Conservation (phyloP, 2,888 invertebrate species). For the Apamea crenata region DNA sequence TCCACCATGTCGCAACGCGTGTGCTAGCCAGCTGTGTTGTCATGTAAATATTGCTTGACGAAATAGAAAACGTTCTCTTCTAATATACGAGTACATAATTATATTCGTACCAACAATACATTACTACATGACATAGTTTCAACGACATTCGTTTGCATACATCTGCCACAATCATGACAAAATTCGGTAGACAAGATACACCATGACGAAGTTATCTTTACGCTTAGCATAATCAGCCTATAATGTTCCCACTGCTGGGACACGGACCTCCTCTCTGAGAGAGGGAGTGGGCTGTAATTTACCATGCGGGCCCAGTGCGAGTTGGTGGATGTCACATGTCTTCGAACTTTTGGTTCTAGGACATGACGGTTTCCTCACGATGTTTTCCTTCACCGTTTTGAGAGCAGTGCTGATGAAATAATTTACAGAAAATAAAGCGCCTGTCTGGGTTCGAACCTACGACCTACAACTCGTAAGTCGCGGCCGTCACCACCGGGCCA, state of each 20-base stretch:
- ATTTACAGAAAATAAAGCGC: no score
- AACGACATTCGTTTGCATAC: neutral
- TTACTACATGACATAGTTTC: neutral
- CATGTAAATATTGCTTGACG: conserved; percentile 12
- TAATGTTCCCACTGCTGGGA: neutral
- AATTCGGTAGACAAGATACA: neutral
- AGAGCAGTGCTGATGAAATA: no score
- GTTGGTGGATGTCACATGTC: no score
- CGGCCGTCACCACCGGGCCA: no score
- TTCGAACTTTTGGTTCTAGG: no score
- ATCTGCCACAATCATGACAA: neutral
- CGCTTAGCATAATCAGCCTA: neutral
- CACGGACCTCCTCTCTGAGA: neutral
- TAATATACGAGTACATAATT: no score
- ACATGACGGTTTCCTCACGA: no score
- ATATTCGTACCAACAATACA: neutral
- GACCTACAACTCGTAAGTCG: no score
- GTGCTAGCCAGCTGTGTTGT: neutral
- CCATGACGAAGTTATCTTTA: neutral
- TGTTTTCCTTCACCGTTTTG: no score
- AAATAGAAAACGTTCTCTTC: conserved; percentile 26
- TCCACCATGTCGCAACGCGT: conserved; percentile 5
- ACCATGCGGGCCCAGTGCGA: neutral
- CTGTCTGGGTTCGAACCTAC: no score
- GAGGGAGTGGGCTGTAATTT: neutral